Percentiles rank a stretch among this genome's conserved stretches.
phyloP scores from a whole-genome alignment of 2,888 invertebrate species.

The Drosophila leonis region DNA sequence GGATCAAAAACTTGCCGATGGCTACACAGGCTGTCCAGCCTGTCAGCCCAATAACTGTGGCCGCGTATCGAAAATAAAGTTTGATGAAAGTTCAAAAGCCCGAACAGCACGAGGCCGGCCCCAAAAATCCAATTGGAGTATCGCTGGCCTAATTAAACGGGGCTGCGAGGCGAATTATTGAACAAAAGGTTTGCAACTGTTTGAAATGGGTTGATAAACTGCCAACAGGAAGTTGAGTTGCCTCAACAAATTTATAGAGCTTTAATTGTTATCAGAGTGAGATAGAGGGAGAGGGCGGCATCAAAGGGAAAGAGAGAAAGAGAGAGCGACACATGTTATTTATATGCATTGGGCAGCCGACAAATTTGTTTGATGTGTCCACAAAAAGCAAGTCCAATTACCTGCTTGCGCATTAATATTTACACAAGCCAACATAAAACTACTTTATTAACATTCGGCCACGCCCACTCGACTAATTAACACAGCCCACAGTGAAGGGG shows the following conservation, averaged over 20 bases:
- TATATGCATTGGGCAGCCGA: slow-evolving; percentile 7
- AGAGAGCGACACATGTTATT: not conserved
- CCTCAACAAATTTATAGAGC: not conserved
- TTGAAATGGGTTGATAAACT: slow-evolving; percentile 24
- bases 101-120: not conserved
- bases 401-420: slow-evolving; percentile 51
- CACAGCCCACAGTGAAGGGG: not conserved
- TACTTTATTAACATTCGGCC: slow-evolving; percentile 57
- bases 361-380: slow-evolving; percentile 9
- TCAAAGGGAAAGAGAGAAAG: not conserved
- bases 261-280: not conserved
- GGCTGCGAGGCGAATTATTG: slow-evolving; percentile 19
- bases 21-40: slow-evolving; percentile 45
- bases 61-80: slow-evolving; percentile 62
- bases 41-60: slow-evolving; percentile 72
- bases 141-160: slow-evolving; percentile 63
- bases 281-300: not conserved
- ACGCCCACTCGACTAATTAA: slow-evolving; percentile 54
- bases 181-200: slow-evolving; percentile 18
- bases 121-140: slow-evolving; percentile 64
- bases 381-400: slow-evolving; percentile 48
- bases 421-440: slow-evolving; percentile 41
- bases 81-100: slow-evolving; percentile 55
- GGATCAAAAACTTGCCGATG: slow-evolving; percentile 57
- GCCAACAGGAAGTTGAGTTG: slow-evolving; percentile 2